phyloP scores from a whole-genome alignment of 2,888 invertebrate species.

The Drosophila quinaria region DNA sequence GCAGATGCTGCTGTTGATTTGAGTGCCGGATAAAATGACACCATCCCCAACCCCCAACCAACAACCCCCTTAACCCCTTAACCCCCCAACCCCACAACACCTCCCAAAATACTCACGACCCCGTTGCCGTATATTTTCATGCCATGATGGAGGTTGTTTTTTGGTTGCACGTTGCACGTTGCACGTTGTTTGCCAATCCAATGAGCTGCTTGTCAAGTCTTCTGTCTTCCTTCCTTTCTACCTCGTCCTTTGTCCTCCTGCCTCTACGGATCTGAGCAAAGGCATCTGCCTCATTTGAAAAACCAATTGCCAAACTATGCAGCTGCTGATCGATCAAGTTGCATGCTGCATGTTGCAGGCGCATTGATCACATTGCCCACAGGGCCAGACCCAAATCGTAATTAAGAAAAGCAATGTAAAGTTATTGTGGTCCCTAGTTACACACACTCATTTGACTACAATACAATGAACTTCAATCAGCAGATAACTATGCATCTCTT shows the following conservation, averaged over 20 bases:
- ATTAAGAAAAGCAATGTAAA: slow-evolving; percentile 6
- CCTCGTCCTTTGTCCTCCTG: neutral
- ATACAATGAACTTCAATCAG: slow-evolving; percentile 8
- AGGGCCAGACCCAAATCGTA: neutral
- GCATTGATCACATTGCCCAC: slow-evolving; percentile 6
- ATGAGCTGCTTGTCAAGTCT: slow-evolving; percentile 36
- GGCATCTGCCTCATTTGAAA: slow-evolving; percentile 23
- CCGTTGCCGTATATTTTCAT: neutral
- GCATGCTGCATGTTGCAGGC: neutral
- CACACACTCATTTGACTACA: slow-evolving; percentile 1
- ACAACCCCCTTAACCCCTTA: neutral
- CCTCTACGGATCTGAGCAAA: neutral
- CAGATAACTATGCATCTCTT: neutral
- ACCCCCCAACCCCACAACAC: neutral
- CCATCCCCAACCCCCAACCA: neutral
- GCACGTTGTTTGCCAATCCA: slow-evolving; percentile 44
- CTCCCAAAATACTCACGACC: neutral
- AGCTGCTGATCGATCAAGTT: slow-evolving; percentile 6
- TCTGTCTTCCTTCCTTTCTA: neutral
- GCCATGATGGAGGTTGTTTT: neutral
- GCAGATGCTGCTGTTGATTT: slow-evolving; percentile 50
- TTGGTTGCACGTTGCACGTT: slow-evolving; percentile 14
- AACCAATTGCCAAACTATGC: slow-evolving; percentile 27
- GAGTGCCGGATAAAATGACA: slow-evolving; percentile 40
- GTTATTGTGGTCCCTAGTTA: neutral